These are phyloP conservation scores for Pygocentrus nattereri DNA, from an alignment of 2,797 vertebrate species.

Conservation along the genomic window DNA sequence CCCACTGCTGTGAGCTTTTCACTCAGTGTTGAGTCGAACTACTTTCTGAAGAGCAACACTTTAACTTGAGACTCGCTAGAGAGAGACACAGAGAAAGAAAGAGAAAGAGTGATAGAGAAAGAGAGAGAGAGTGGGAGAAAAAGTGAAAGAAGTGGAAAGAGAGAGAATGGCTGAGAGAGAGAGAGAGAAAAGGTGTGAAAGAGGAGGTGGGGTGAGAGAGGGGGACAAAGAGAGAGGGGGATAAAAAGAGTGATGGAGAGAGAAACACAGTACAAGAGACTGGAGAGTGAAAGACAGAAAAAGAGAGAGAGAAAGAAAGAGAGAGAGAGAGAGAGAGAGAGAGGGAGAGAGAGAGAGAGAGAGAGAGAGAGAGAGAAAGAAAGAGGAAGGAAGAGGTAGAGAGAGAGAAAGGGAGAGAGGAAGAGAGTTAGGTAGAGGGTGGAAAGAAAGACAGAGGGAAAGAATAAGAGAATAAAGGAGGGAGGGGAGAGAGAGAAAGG, in stretches of 20 bases:
- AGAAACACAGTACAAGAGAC: too few relatives aligned
- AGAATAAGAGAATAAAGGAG: background rate
- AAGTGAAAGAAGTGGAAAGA: background rate
- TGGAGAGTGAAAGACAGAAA: slow-evolving; percentile 57
- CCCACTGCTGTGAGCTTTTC: too few relatives aligned
- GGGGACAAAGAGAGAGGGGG: slow-evolving; percentile 52
- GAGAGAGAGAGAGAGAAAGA: too few relatives aligned
- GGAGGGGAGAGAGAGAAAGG: background rate
- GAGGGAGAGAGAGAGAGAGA: too few relatives aligned
- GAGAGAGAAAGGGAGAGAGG: too few relatives aligned
- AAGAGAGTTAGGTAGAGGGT: background rate
- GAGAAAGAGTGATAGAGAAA: slow-evolving; percentile 50
- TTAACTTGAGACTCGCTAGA: too few relatives aligned
- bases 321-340: slow-evolving; percentile 41
- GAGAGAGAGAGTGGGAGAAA: slow-evolving; percentile 46
- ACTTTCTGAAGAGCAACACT: too few relatives aligned
- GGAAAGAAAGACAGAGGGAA: background rate
- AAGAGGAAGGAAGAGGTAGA: too few relatives aligned
- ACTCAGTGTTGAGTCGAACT: too few relatives aligned
- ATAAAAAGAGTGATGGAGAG: background rate
- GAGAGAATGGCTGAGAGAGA: too few relatives aligned
- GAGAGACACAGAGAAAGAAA: slow-evolving; percentile 36
- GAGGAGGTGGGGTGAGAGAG: slow-evolving; percentile 52
- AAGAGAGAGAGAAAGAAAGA: slow-evolving; percentile 50
- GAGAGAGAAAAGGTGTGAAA: background rate